phyloP scores from a whole-genome alignment of 2,113 vertebrate genomes.

The Cairina moschata region DNA sequence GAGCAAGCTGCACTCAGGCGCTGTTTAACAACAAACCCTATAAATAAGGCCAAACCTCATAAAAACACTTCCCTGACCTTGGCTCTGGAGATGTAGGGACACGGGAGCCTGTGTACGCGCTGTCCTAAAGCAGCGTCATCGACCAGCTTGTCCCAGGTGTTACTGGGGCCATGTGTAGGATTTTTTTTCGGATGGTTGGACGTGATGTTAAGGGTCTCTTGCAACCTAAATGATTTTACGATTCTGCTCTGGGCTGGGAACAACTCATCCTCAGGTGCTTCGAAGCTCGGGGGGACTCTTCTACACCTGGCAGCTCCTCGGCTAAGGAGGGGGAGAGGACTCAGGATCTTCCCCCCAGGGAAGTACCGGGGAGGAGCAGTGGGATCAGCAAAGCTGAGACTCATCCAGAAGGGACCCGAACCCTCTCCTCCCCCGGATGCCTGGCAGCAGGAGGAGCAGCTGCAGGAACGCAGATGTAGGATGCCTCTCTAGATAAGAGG shows the following conservation, averaged over 20 bases:
- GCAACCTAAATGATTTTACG: no score
- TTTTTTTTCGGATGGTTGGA: background rate
- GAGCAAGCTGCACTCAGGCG: background rate
- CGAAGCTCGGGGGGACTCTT: background rate
- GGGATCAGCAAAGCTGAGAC: no score
- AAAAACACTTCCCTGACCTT: background rate
- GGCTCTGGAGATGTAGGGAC: background rate
- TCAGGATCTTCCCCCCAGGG: background rate
- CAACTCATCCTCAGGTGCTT: background rate
- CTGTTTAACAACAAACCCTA: background rate
- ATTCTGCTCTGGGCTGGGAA: background rate
- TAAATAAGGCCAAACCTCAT: background rate
- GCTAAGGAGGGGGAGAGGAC: background rate
- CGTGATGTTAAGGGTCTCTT: no score
- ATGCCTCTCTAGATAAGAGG: background rate
- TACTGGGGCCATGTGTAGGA: fast-evolving
- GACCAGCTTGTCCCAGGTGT: fast-evolving
- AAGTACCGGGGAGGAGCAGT: background rate
- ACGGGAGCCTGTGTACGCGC: fast-evolving
- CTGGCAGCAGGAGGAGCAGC: background rate
- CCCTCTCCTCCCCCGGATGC: background rate
- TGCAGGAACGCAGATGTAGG: background rate
- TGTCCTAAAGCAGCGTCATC: fast-evolving
- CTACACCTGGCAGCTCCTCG: background rate
- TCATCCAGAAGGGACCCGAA: background rate